Percentiles rank a stretch among this genome's conserved stretches.
phyloP scores from a whole-genome alignment of 2,797 vertebrate species.

The Cygnus olor region DNA sequence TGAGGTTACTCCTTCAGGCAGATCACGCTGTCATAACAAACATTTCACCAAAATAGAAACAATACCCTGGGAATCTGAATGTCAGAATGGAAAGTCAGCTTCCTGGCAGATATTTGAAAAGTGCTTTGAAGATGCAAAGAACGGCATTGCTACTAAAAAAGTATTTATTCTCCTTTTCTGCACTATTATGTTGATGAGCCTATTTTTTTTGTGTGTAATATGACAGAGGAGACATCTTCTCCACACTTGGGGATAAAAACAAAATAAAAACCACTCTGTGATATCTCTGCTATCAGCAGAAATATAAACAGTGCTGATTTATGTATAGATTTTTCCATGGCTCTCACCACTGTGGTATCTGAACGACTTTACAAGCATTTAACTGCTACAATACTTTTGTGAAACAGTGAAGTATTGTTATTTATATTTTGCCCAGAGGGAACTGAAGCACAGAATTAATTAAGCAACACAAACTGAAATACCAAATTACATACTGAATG shows the following conservation, averaged over 20 bases:
- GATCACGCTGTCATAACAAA: constrained; percentile 64
- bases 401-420: background rate
- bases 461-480: background rate
- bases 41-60: constrained; percentile 67
- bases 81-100: constrained; percentile 55
- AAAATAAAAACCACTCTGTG: background rate
- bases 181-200: background rate
- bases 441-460: background rate
- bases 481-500: background rate
- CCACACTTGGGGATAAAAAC: background rate
- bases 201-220: background rate
- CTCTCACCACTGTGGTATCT: constrained; percentile 28
- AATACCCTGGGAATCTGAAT: constrained; percentile 67
- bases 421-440: background rate
- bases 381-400: background rate
- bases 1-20: constrained; percentile 42
- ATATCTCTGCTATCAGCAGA: constrained; percentile 27
- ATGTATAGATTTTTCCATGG: constrained; percentile 38
- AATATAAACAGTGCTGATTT: constrained; percentile 36
- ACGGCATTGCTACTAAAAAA: background rate
- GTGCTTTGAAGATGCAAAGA: constrained; percentile 62
- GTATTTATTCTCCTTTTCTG: constrained; percentile 14
- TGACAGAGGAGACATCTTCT: background rate
- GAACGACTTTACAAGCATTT: constrained; percentile 8
- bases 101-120: constrained; percentile 58